Evolutionary conservation across 1,140 invertebrate genomes (phyloP).

Genomic region (Meloidogyne exigua): DNA sequence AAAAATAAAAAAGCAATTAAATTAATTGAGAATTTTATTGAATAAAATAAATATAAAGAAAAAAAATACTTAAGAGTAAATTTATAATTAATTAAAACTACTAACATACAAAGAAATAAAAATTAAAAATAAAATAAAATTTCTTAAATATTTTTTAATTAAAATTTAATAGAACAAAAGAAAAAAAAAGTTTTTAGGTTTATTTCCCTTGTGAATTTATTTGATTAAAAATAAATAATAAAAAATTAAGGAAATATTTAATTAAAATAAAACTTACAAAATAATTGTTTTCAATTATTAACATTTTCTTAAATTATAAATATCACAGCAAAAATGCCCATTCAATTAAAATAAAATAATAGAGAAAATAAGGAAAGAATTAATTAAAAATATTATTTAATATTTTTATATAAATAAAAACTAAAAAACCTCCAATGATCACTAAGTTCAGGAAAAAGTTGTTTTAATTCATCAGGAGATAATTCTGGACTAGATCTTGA

Average conservation of each 20-base stretch:
- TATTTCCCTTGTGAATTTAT: background rate
- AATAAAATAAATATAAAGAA: background rate
- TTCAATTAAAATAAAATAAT: constrained; percentile 19
- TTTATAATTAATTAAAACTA: too few species aligned
- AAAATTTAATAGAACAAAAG: background rate
- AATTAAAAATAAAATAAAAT: background rate
- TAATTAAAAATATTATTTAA: background rate
- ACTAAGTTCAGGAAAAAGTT: constrained; percentile 59
- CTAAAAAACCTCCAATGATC: constrained; percentile 58
- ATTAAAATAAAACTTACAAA: background rate
- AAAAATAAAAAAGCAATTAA: too few species aligned
- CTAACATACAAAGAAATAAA: too few species aligned
- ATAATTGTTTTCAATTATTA: too few species aligned
- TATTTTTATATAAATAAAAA: background rate
- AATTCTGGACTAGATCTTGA: constrained; percentile 58
- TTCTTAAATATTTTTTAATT: constrained; percentile 1
- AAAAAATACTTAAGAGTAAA: too few species aligned
- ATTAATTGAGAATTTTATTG: background rate
- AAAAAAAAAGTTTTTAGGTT: background rate
- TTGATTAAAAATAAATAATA: background rate
- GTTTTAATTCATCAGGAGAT: constrained; percentile 50
- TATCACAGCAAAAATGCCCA: background rate
- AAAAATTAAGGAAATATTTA: background rate
- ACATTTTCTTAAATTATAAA: too few species aligned
- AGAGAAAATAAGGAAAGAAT: constrained; percentile 8